Base-by-base conservation (phyloP, 2,113 vertebrate species). In the Brachirus orientalis region DNA sequence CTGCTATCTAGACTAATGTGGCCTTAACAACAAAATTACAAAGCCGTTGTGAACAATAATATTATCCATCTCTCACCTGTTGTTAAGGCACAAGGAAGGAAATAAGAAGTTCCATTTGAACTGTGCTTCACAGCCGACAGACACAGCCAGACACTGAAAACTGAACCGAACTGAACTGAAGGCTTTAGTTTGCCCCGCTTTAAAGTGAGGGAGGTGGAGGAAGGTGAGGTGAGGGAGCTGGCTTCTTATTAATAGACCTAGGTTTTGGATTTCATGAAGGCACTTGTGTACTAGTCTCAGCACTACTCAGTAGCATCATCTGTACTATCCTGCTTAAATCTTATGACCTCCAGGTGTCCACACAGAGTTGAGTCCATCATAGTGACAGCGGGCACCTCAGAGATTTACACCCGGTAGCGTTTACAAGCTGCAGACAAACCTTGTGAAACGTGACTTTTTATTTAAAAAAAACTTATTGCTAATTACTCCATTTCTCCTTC, bases 191-290 rank as follows among this genome's bases (percentile, higher is more conserved):
- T 59, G 51, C 69, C 65, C 54, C 75, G 69, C 46, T 48, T 22
- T 61, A 59, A 58, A 58, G 44, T 0, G n/a, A 70, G 47, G 59
- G 36, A 82, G 70, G 53, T 46, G 66, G 67, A 48, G 59, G 51
- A 63, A 50, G 35, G 60, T 36, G n/a, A n/a, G n/a, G n/a, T 28
- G 28, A 3, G 3, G 22, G 46, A 3, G 35, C 60, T 51, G 62
- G 64, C 77, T 72, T 84, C 51, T 75, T 70, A 87, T 86, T 88
- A 63, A 83, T 77, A 73, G 58, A 50, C 36, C 14, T 17, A 40
- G 38, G 48, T 67, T 83, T 87, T 78, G 46, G 60, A 78, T 80
- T 87, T 87, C 75, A 75, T 72, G 28, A 41, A 56, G 69, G 73
- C 50, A 82, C 53, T 60, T 74, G 55, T 78, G 69, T 52, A 80